Percentiles rank a stretch among this genome's conserved stretches.
These are phyloP conservation scores for Columba guinea DNA, from an alignment of 2,797 vertebrate species.

Conservation along the genomic window DNA sequence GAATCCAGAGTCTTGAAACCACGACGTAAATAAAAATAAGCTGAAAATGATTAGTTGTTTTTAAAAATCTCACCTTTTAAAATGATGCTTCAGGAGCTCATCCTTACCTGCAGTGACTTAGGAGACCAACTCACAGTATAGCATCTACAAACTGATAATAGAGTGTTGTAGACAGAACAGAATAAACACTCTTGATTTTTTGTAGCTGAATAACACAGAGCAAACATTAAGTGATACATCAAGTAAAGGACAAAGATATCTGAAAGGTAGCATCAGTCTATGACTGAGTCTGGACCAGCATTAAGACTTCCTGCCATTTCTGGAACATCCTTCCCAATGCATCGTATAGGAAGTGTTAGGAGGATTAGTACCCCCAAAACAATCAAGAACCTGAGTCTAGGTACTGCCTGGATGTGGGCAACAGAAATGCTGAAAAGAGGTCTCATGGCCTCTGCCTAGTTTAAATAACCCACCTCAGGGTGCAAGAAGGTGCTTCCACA, in stretches of 20 bases:
- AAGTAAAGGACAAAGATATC: neutral
- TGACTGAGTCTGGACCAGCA: neutral
- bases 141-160: neutral
- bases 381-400: neutral
- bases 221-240: neutral
- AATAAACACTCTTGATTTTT: neutral
- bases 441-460: neutral
- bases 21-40: neutral
- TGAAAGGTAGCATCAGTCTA: neutral
- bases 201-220: neutral
- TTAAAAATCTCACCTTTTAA: neutral
- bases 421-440: neutral
- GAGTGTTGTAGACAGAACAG: neutral
- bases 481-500: neutral
- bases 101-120: neutral
- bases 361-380: neutral
- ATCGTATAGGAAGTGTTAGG: neutral
- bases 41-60: neutral
- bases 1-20: neutral
- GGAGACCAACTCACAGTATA: neutral
- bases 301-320: neutral
- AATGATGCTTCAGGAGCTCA: neutral
- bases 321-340: neutral
- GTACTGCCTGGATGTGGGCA: neutral
- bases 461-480: neutral